Evolutionary conservation across 37 sponge, comb jelly and placozoan genomes (phyloP).

Genomic region (Bolinopsis microptera): DNA sequence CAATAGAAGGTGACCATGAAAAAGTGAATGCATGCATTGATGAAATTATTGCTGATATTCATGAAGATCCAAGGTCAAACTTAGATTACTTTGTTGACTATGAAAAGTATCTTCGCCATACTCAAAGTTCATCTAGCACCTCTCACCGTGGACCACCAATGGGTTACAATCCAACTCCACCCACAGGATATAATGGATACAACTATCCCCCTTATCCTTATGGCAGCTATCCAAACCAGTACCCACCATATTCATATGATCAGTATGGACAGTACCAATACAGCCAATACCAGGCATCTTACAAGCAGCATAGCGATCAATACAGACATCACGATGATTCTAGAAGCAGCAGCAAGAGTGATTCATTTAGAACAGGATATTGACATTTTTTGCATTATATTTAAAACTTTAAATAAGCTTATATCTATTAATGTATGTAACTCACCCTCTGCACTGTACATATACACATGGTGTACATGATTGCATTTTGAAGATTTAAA

Average conservation of each 20-base stretch:
- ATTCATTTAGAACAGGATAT: not conserved
- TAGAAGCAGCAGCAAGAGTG: not conserved
- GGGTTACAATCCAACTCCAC: not conserved
- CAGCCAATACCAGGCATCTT: not conserved
- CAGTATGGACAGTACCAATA: not conserved
- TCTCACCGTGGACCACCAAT: not conserved
- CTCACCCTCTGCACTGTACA: too few relatives aligned
- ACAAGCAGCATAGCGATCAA: not conserved
- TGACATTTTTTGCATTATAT: too few relatives aligned
- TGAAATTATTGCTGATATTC: not conserved
- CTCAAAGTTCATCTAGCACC: not conserved
- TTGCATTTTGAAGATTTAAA: too few relatives aligned
- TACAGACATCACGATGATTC: not conserved
- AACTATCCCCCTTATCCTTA: not conserved
- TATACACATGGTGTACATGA: too few relatives aligned
- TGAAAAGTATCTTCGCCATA: not conserved
- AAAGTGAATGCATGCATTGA: not conserved
- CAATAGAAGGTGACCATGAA: constrained; percentile 13
- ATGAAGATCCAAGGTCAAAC: constrained; percentile 20
- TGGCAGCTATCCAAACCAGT: not conserved
- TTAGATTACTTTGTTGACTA: constrained; percentile 22
- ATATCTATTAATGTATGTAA: too few relatives aligned
- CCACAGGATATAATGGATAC: not conserved
- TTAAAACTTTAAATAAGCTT: too few relatives aligned
- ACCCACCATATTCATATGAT: not conserved